Evolutionary conservation across 2,797 vertebrate genomes (phyloP).

Genomic region (Urophycis tenuis): DNA sequence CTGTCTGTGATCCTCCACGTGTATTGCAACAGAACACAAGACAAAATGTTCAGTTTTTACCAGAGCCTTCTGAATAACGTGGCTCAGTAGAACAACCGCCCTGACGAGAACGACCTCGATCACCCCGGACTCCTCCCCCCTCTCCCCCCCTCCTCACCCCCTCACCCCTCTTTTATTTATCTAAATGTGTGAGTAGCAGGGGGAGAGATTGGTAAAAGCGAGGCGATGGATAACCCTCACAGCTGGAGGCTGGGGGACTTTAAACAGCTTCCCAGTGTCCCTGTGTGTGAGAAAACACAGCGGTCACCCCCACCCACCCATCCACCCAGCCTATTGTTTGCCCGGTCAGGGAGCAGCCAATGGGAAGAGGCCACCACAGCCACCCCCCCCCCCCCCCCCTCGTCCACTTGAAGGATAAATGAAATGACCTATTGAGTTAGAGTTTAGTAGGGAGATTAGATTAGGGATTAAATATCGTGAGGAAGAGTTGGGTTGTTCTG

Average conservation of each 20-base stretch:
- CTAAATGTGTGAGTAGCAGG: constrained; percentile 51
- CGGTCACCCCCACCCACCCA: constrained; percentile 31
- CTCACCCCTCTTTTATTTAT: constrained; percentile 63
- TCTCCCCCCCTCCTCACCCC: constrained; percentile 21
- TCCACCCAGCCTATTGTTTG: neutral
- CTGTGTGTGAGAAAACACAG: constrained; percentile 56
- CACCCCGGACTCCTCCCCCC: constrained; percentile 20
- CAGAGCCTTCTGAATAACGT: neutral
- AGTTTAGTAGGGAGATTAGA: neutral
- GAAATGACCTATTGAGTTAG: neutral
- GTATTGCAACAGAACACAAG: neutral
- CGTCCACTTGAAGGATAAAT: constrained; percentile 37
- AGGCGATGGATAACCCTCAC: constrained; percentile 62
- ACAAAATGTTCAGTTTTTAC: neutral
- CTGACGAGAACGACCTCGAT: neutral
- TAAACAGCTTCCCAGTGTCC: constrained; percentile 54
- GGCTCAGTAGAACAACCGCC: neutral
- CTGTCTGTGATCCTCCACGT: neutral
- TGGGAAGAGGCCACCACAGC: neutral
- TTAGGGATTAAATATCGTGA: neutral
- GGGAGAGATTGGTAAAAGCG: constrained; percentile 52
- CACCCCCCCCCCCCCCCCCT: constrained; percentile 6
- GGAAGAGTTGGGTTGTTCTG: neutral
- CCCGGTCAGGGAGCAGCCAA: neutral
- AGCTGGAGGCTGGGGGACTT: constrained; percentile 68